These are phyloP conservation scores for Aythya baeri DNA, from an alignment of 2,113 vertebrate genomes.

Conservation along the genomic window DNA sequence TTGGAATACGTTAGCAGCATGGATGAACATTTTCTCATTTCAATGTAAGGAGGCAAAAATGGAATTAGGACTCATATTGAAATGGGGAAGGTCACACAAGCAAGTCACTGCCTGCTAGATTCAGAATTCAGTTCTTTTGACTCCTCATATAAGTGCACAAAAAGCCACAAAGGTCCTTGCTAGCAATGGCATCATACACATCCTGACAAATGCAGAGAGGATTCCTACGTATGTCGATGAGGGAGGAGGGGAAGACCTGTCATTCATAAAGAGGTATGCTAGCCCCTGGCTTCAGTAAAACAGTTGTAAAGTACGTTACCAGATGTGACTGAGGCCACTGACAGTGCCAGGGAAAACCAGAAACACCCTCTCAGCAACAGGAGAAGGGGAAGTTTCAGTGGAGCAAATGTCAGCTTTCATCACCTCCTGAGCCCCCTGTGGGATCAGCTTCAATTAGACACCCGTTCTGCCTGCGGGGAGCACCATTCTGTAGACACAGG, in stretches of 20 bases:
- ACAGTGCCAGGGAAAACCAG: neutral
- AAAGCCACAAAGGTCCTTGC: neutral
- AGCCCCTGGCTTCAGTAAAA: neutral
- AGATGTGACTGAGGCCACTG: neutral
- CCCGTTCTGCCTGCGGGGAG: neutral
- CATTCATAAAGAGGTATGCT: neutral
- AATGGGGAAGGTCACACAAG: neutral
- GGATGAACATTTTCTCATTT: neutral
- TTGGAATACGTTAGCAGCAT: neutral
- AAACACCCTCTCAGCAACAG: neutral
- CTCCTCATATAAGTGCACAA: neutral
- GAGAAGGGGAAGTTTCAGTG: neutral
- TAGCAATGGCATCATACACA: neutral
- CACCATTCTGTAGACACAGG: neutral
- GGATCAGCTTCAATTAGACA: neutral
- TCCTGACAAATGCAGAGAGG: neutral
- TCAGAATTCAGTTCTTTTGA: neutral
- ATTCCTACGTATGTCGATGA: rapidly evolving
- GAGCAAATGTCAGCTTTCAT: neutral
- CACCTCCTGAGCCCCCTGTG: neutral
- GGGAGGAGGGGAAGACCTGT: neutral
- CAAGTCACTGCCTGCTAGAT: neutral
- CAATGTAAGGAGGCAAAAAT: neutral
- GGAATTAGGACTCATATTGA: neutral
- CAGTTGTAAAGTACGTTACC: neutral